Conservation (phyloP, 2,888 invertebrate species). For the Scotopteryx bipunctaria region DNA sequence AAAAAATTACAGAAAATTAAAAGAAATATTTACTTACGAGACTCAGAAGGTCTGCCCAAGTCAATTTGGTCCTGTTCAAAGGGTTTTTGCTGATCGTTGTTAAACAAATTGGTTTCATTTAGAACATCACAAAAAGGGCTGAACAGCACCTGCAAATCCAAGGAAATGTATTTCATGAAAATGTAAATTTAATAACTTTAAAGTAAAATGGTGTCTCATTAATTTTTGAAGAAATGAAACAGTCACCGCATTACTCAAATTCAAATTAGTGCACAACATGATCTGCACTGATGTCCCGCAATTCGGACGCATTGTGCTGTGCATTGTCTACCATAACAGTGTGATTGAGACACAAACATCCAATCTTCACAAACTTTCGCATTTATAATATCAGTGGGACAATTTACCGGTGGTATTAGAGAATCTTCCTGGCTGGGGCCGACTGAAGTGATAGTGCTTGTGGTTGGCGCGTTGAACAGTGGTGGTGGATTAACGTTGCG, state of each 20-base stretch:
- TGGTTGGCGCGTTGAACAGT: slow-evolving; percentile 8
- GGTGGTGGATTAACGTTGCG: slow-evolving; percentile 17
- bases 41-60: slow-evolving; percentile 11
- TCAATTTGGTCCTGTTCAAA: slow-evolving; percentile 23
- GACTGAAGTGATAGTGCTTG: slow-evolving; percentile 3
- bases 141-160: slow-evolving; percentile 15
- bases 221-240: too few species aligned
- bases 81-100: slow-evolving; percentile 11
- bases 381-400: too few species aligned
- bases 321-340: too few species aligned
- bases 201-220: too few species aligned
- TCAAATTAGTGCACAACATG: too few species aligned
- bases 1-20: not conserved
- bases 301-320: too few species aligned
- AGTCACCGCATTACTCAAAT: too few species aligned
- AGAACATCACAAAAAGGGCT: slow-evolving; percentile 14
- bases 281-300: too few species aligned
- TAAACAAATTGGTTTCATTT: slow-evolving; percentile 11
- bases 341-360: too few species aligned
- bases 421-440: not conserved
- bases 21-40: slow-evolving; percentile 14
- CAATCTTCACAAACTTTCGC: too few species aligned
- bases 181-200: too few species aligned
- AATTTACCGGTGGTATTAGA: slow-evolving; percentile 8
- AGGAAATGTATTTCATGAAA: too few species aligned